Evolutionary conservation across 2,888 invertebrate species (phyloP).

Genomic region (Cistogaster globosa): DNA sequence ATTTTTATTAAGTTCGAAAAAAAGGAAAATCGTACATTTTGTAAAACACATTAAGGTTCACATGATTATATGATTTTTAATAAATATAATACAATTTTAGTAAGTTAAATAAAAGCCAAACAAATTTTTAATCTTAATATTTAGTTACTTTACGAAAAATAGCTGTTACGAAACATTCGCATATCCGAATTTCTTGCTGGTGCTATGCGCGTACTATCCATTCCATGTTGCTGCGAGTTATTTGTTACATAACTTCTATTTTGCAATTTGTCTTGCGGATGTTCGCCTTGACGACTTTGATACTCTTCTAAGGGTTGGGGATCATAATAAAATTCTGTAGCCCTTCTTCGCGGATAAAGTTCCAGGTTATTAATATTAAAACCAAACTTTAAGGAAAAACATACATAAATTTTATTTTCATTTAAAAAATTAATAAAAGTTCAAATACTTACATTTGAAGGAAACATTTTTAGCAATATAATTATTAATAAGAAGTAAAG

Average conservation of each 20-base stretch:
- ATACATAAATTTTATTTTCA: not conserved
- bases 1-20: constrained; percentile 28
- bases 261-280: constrained; percentile 73
- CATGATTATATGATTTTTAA: constrained; percentile 19
- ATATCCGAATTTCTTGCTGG: constrained; percentile 79
- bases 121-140: not conserved
- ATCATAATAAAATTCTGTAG: constrained; percentile 75
- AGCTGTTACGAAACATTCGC: constrained; percentile 79
- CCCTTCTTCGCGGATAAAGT: constrained; percentile 76
- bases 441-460: constrained; percentile 68
- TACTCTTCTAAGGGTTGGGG: constrained; percentile 74
- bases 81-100: not conserved
- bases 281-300: constrained; percentile 75
- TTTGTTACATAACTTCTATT: not conserved
- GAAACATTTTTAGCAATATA: constrained; percentile 70
- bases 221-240: constrained; percentile 37
- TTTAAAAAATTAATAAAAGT: not conserved
- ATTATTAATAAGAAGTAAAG: constrained; percentile 29
- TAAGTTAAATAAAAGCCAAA: constrained; percentile 3
- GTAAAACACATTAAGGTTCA: constrained; percentile 36
- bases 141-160: constrained; percentile 77
- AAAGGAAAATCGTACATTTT: constrained; percentile 28
- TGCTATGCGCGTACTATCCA: constrained; percentile 73
- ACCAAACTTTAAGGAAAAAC: constrained; percentile 56
- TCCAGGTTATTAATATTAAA: constrained; percentile 68